These are phyloP conservation scores for Uloborus plumipes DNA, from an alignment of 2,888 invertebrate genomes.

Conservation along the genomic window DNA sequence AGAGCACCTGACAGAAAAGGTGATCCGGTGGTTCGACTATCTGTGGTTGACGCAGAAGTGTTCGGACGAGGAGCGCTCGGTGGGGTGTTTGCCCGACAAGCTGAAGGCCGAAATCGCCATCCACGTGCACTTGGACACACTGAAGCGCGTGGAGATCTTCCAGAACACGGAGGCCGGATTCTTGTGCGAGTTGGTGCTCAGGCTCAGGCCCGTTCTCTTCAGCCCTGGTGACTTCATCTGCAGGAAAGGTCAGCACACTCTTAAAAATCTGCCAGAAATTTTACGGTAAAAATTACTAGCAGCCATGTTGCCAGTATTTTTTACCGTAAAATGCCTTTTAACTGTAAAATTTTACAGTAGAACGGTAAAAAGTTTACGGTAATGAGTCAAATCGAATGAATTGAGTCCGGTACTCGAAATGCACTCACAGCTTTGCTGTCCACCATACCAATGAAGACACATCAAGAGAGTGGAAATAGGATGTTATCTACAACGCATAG, in stretches of 20 bases:
- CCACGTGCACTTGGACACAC: constrained; percentile 97
- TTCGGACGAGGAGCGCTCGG: constrained; percentile 95
- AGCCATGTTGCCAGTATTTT: no score
- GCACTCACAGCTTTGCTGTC: no score
- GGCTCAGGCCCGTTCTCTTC: constrained; percentile 94
- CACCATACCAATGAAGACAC: no score
- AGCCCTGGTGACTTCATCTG: constrained; percentile 99
- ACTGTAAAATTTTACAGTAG: no score
- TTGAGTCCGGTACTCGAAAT: no score
- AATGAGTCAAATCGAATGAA: no score
- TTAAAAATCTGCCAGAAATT: no score
- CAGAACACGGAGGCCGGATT: constrained; percentile 99
- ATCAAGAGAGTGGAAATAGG: no score
- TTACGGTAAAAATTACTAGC: no score
- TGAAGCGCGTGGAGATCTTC: constrained; percentile 98
- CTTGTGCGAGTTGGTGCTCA: constrained; percentile 94
- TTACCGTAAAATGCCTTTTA: no score
- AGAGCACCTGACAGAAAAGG: constrained; percentile 94
- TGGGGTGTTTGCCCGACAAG: constrained; percentile 94
- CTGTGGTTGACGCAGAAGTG: constrained; percentile 99
- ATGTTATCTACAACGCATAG: no score
- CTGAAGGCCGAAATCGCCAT: constrained; percentile 99
- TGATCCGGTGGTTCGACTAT: constrained; percentile 99
- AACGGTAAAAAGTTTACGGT: no score
- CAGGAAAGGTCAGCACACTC: constrained; percentile 89